Evolutionary conservation across 2,113 vertebrate species (phyloP), one percentile per base, ranked within the genome.

Genomic region (Lophotis ruficrista): DNA sequence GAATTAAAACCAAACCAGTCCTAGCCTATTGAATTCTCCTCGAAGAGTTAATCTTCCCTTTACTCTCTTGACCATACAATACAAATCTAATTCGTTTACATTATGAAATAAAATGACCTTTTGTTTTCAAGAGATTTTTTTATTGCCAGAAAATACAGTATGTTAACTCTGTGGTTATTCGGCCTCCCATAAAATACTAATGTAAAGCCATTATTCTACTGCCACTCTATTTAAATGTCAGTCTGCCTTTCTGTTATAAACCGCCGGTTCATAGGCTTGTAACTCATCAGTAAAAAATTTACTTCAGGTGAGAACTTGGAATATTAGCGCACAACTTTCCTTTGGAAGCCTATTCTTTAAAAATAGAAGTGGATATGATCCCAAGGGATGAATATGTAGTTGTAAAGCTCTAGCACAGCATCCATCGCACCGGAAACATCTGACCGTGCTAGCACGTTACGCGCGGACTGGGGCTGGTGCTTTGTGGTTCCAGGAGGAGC

Each of bases 31-130:
- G 38, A 51, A 89, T 93, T 73, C 57, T 91, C n/a, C 56, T 58
- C 27, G 35, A 84, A 89, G 89, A 86, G 82, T 60, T 92, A 86
- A 79, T 94, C 83, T 90, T 87, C 35, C 65, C 84, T 90, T 90
- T 60, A 69, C 72, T 85, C 33, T 81, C 69, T 33, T 50, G 87
- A 86, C 89, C 57, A 25, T 81, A 77, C 73, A 84, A 22, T 91
- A 91, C 86, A 96, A 95, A 97, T 79, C 87, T 83, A 71, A 89
- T 89, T 90, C 77, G 15, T 95, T 91, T 94, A 89, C 20, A 7
- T 93, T 80, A 96, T 94, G 81, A 87, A 80, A 94, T 95, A 92
- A 96, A 96, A 95, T 93, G 89, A 95, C 96, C 94, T 97, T 97
- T 97, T 93, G 95, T 96, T 98, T 97, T 95, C 92, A 89, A 45